These are phyloP conservation scores for Eurystomus gularis DNA, from an alignment of 2,113 vertebrate genomes.

Conservation along the genomic window DNA sequence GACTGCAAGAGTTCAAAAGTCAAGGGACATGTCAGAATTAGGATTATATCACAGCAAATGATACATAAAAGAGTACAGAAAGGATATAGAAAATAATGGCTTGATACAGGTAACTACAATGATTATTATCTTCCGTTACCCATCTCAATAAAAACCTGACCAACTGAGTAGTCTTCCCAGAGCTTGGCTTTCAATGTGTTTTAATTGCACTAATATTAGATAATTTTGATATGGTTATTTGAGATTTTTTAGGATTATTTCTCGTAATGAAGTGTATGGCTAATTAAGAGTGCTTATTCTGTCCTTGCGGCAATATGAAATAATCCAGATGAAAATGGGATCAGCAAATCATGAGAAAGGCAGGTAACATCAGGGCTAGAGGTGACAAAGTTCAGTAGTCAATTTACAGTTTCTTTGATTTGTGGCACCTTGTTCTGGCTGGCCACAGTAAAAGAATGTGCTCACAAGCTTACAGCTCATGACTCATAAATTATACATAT, in stretches of 20 bases:
- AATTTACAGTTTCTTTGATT: neutral
- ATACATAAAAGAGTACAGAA: neutral
- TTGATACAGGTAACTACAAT: neutral
- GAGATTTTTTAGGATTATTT: neutral
- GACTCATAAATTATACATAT: neutral
- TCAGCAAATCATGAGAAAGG: neutral
- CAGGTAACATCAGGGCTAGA: neutral
- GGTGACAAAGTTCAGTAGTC: neutral
- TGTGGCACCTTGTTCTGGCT: neutral
- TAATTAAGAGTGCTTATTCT: neutral
- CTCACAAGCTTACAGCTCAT: neutral
- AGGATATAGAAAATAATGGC: neutral
- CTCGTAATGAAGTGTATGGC: neutral
- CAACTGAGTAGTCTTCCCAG: neutral
- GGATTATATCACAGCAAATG: neutral
- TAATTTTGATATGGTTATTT: neutral
- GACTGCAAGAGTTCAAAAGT: neutral
- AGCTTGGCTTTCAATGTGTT: neutral
- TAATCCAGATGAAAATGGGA: neutral
- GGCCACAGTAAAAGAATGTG: neutral
- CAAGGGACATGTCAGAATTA: neutral
- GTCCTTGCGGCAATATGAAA: neutral
- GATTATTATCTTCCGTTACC: neutral
- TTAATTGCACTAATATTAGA: neutral
- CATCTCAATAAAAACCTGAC: neutral